Base-by-base conservation (phyloP, 1,140 invertebrate species). In the Pogonognathellus flavescens region DNA sequence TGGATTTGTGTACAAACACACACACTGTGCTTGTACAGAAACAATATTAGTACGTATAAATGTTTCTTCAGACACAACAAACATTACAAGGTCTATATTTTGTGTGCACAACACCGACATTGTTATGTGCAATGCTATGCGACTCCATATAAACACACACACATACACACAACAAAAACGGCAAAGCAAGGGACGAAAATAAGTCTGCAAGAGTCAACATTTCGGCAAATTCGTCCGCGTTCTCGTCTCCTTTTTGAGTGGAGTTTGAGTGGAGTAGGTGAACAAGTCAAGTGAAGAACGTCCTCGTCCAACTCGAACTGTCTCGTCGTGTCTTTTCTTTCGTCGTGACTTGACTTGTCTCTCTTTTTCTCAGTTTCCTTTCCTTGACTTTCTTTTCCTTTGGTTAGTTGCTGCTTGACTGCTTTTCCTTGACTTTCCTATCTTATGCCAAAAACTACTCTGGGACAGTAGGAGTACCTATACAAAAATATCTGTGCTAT, bases 201-300 rank as follows among this genome's bases (percentile, higher is more conserved):
- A 41, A 41, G 41, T 72, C 25, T 18, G 59, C 18, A 31, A 76
- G 41, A 76, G 70, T 76, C 70, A 76, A 76, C 70, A 76, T 76
- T 76, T 76, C 62, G 62, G 70, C 70, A 41, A 50, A 76, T 49
- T 76, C 70, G 70, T 76, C 62, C 20, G 22, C 62, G 22, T 25
- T 25, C 62, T 76, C 70, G 31, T 31, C 25, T 25, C 70, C 70
- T 76, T 76, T 70, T 76, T 76, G 70, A 76, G 70, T 41, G 13
- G 70, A 76, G 70, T 76, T 76, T 76, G 31, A 76, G 70, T 76
- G 41, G 70, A 76, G 70, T 76, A 76, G 70, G 70, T 76, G 70
- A 76, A 76, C 70, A 76, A 76, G 70, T 76, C 70, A 76, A 76
- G 31, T 76, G 70, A 76, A 76, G 70, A 50, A 76, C 62, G 62